Evolutionary conservation across 2,113 vertebrate genomes (phyloP).

Genomic region (Cavia aperea): DNA sequence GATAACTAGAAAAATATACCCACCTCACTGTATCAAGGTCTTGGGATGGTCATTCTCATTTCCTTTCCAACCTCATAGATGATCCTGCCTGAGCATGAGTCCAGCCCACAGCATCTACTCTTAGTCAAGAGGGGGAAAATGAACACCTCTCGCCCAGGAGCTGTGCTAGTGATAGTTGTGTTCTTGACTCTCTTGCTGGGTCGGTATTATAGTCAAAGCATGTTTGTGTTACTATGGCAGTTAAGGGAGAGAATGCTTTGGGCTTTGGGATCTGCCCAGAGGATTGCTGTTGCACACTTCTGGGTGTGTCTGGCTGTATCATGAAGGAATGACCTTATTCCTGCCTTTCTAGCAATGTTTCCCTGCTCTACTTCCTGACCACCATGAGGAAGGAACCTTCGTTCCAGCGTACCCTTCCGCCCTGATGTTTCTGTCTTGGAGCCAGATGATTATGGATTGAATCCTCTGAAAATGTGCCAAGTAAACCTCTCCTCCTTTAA

Average conservation of each 20-base stretch:
- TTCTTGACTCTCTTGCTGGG: not conserved
- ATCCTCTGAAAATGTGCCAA: not conserved
- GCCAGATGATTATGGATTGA: not conserved
- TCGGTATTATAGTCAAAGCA: not conserved
- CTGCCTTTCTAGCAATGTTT: not conserved
- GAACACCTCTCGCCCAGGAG: not conserved
- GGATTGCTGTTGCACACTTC: not conserved
- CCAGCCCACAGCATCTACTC: not conserved
- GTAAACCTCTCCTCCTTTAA: not conserved
- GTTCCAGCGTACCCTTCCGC: not conserved
- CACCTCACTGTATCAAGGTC: not conserved
- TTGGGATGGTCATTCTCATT: not conserved
- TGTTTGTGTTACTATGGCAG: not conserved
- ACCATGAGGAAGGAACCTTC: not conserved
- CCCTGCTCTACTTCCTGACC: not conserved
- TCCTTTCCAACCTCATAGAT: not conserved
- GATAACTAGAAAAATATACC: not conserved
- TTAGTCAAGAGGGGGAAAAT: not conserved
- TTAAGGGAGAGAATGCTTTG: not conserved
- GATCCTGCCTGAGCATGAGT: no score
- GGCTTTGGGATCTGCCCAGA: not conserved
- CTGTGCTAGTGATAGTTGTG: no score
- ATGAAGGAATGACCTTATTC: not conserved
- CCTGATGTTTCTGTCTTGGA: not conserved
- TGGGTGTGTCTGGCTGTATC: not conserved